Evolutionary conservation across 2,888 invertebrate species (phyloP), one percentile per base, ranked within the genome.

Genomic region (Oscheius sp.): DNA sequence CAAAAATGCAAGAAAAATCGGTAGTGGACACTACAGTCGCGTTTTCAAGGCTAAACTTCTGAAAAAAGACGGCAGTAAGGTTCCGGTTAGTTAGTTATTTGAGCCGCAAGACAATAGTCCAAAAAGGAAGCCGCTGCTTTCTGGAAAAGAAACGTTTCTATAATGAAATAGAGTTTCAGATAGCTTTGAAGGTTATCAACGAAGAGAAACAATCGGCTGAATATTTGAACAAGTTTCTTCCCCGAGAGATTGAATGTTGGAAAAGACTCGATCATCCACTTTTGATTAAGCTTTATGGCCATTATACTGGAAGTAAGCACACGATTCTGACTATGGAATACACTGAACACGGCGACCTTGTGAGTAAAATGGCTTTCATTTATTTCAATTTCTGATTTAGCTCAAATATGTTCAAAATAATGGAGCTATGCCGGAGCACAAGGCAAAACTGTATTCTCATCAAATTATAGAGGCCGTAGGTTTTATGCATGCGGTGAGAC

Each of bases 311-410:
- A 10, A 50, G 39, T 50, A 71, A 74, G 25, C 75, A 77, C 70
- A 73, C 78, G 6, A 88, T 87, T 72, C 87, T 88, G 83, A 81
- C 88, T 12, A 82, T 88, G 70, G 88, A 89, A 73, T 88, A 85
- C 72, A 88, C 87, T 8, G 79, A 80, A 63, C 84, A 87, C 37
- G 89, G 89, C 5, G 89, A 89, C 74, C 84, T 88, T 55, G 82
- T 82, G 45, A 58, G 73, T 6, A 8, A 20, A 52, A 48, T 20
- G n/a, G n/a, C n/a, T n/a, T 17, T 23, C n/a, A n/a, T 3, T 27
- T 27, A 8, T 12, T 15, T 20, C 15, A 42, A 42, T n/a, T 3
- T 20, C n/a, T n/a, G 15, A 69, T 79, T 66, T 64, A 82, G 82
- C 80, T 89, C 33, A 80, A 85, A 3, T 88, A 85, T 72, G 87